Base-by-base conservation (phyloP, 2,888 invertebrate genomes). In the Podotricha telesiphe region DNA sequence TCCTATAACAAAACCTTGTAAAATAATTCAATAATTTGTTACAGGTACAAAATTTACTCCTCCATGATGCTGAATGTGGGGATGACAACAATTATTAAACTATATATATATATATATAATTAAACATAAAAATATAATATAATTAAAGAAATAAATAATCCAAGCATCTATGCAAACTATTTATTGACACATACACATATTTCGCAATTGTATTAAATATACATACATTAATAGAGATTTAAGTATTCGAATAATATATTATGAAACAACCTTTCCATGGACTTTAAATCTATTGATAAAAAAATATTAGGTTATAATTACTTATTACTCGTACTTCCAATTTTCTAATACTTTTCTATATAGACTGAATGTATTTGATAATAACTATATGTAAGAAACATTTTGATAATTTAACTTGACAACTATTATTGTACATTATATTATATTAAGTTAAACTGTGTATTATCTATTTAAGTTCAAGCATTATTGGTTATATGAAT, bases 31-130 rank as follows among this genome's bases (percentile, higher is more conserved):
- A 17, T 19, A 40, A 13, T 55, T 68, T 65, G 22, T 75, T 76
- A 37, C 73, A 77, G 77, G 63, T 69, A 59, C 70, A 72, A 47
- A 76, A 69, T 62, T 66, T 74, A 55, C 63, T 77, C 15, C 34
- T 34, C 53, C 28, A 55, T 0, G 53, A 55, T 0, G 53, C 70
- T 64, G 63, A 73, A 28, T 68, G 48, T 22, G 73, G 73, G 22
- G 75, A 74, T 17, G 40, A 42, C 37, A 73, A 75, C 19, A 71
- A 73, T 64, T 67, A 45, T 48, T 58, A 48, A 37, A 34, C 11
- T 50, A 40, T 20, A 13, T 15, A 48, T 13, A 37, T 6, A 15
- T 1, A n/a, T n/a, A n/a, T 28, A 4, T 28, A 28, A 28, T 28
- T 28, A 28, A 28, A 47, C 10, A 20, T 6, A 58, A 51, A 17